Conservation (phyloP, 2,797 vertebrate species). For the Prunella strophiata region DNA sequence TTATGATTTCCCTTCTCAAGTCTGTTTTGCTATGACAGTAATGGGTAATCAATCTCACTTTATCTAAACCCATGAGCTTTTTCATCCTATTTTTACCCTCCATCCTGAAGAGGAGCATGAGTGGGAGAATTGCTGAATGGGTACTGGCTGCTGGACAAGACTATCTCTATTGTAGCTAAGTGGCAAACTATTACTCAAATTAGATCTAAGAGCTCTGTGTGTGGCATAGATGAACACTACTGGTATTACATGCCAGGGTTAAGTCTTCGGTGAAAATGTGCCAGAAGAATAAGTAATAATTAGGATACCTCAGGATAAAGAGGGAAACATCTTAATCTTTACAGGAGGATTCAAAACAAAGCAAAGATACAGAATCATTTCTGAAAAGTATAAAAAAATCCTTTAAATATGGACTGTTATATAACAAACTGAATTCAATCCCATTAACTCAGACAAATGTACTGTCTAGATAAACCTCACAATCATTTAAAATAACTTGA, state of each 20-base stretch:
- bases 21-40: neutral
- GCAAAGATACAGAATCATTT: neutral
- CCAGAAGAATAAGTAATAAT: neutral
- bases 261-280: neutral
- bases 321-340: neutral
- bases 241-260: neutral
- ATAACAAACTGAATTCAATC: neutral
- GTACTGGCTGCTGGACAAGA: neutral
- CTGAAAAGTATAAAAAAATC: neutral
- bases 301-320: neutral
- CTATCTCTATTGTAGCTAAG: neutral
- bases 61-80: neutral
- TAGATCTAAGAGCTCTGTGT: neutral
- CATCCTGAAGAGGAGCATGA: neutral
- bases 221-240: neutral
- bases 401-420: neutral
- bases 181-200: neutral
- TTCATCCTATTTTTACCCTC: neutral
- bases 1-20: neutral
- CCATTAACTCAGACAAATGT: constrained; percentile 17
- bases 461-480: neutral
- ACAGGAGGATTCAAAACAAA: neutral
- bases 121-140: neutral
- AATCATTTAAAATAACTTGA: constrained; percentile 26
- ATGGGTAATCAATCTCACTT: neutral